These are phyloP conservation scores for Drosophila trapezifrons DNA, from an alignment of 1,140 invertebrate genomes.

Conservation along the genomic window DNA sequence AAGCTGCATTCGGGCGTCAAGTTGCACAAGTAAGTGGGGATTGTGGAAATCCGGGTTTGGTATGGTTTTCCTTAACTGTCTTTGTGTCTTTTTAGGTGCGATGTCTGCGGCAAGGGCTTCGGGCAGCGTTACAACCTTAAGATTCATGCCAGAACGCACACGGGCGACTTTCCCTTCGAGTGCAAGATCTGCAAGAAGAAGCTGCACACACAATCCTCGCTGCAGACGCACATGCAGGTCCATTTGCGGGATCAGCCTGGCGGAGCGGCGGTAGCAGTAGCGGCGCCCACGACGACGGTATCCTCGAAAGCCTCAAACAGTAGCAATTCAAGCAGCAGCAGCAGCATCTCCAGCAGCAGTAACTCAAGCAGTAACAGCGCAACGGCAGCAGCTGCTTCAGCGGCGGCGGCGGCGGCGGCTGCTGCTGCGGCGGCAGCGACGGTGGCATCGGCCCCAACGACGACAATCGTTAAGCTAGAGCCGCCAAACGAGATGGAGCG, in stretches of 20 bases:
- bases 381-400: constrained; percentile 17
- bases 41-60: too few relatives aligned
- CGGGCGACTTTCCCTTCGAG: constrained; percentile 88
- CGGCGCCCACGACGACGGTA: constrained; percentile 5
- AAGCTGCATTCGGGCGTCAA: constrained; percentile 83
- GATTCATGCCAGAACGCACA: constrained; percentile 87
- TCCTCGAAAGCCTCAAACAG: constrained; percentile 18
- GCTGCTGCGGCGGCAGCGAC: not conserved
- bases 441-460: not conserved
- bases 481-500: constrained; percentile 56
- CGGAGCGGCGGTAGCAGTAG: constrained; percentile 8
- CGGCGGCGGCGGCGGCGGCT: constrained; percentile 14
- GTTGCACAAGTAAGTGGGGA: constrained; percentile 81
- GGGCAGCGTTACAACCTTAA: constrained; percentile 85
- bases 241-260: constrained; percentile 77
- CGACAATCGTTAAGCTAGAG: constrained; percentile 67
- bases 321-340: constrained; percentile 33
- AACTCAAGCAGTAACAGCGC: constrained; percentile 34
- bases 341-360: constrained; percentile 23
- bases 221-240: constrained; percentile 83
- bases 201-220: constrained; percentile 80
- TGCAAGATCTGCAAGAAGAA: constrained; percentile 87
- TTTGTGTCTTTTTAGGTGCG: constrained; percentile 61
- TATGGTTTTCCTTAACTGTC: not conserved
- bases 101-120: constrained; percentile 86